Base-by-base conservation (phyloP, 2,113 vertebrate genomes). In the Nyctereutes procyonoides region DNA sequence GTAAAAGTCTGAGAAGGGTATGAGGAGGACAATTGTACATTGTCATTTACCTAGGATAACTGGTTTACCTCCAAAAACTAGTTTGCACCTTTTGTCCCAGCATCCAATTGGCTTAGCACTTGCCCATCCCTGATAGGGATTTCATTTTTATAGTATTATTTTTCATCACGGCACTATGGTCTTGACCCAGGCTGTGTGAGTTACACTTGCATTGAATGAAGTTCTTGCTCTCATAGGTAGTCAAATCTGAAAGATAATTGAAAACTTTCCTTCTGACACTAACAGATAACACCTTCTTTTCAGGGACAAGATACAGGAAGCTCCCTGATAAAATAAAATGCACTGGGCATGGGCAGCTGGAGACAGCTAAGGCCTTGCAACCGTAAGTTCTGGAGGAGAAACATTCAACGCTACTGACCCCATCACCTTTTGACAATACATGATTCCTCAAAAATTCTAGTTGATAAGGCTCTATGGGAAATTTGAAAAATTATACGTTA, bases 401-500 rank as follows among this genome's bases (percentile, higher is more conserved):
- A 8, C 24, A 20, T n/a, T 19, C 2, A 30, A 28, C 2, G 5
- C 4, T 2, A 4, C 5, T 38, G 76, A 8, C 12, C 17, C 73
- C 48, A 17, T 1, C 8, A 3, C 65, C 51, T 11, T 35, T 82
- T 55, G 62, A 8, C 7, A 24, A 24, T 14, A 2, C 12, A 53
- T 1, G 4, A 56, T 77, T 7, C 7, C 7, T 55, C 30, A 79
- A 22, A 28, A 69, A 55, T 69, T 60, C 58, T 60, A 20, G 3
- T 43, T 43, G 43, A 3, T 67, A 28, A 28, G 12, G 2, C 6
- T 82, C 2, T 32, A n/a, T 30, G 24, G 24, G 30, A 92, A 89
- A 30, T 24, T 35, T 87, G 53, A 51, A 22, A 53, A 81, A 67
- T 60, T 71, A 30, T 28, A 24, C 28, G 24, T 43, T 69, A 38